Percentiles rank a stretch among this genome's conserved stretches.
Conservation (phyloP, 2,113 vertebrate genomes). For the Otis tarda region DNA sequence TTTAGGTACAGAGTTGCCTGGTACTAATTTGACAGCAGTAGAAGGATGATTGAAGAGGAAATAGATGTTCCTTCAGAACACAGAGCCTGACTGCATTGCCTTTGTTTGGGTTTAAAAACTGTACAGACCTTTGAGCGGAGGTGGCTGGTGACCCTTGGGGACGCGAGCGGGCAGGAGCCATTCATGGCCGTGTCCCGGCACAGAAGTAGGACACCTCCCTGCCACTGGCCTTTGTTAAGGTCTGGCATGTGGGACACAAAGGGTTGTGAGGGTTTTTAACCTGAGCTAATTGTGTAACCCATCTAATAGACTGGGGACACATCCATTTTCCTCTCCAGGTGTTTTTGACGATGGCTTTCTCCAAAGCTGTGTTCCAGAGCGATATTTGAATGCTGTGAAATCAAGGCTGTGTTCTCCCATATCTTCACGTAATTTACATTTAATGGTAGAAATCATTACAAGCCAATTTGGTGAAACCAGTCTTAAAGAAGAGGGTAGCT, state of each 20-base stretch:
- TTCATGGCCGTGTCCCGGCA: accelerated
- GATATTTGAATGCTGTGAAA: neutral
- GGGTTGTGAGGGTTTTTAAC: neutral
- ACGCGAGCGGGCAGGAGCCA: accelerated
- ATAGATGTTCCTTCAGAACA: neutral
- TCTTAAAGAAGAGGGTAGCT: neutral
- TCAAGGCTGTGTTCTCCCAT: neutral
- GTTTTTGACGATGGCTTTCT: accelerated
- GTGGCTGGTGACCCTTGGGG: neutral
- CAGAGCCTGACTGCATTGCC: neutral
- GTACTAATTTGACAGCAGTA: neutral
- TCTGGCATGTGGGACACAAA: neutral
- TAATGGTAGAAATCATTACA: neutral
- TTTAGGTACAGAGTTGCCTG: neutral
- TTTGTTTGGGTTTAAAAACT: neutral
- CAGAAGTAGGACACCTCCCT: neutral
- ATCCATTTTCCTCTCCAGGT: accelerated
- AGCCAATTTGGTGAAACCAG: neutral
- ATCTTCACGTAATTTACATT: neutral
- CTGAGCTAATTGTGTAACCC: neutral
- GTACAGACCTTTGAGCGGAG: neutral
- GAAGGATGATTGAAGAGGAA: neutral
- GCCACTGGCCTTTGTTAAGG: neutral
- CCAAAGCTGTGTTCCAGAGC: neutral
- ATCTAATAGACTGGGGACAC: accelerated